These are phyloP conservation scores for Heliothis peltigera DNA, from an alignment of 2,888 invertebrate species.

Conservation along the genomic window DNA sequence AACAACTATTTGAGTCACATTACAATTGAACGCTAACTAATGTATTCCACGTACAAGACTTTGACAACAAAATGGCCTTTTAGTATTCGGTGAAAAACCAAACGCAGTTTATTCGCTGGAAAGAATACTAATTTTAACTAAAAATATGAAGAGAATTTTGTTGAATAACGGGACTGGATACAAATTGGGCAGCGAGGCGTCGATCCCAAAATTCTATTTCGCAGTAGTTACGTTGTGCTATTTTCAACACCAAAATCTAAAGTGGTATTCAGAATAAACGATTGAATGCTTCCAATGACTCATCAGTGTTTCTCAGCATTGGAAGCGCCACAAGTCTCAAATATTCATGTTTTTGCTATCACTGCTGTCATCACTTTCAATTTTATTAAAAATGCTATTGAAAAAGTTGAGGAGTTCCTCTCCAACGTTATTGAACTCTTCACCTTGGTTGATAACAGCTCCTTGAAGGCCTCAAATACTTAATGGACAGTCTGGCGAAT, in stretches of 20 bases:
- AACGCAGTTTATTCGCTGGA: constrained; percentile 40
- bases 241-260: constrained; percentile 36
- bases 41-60: constrained; percentile 62
- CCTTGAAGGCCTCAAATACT: constrained; percentile 34
- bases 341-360: neutral
- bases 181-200: neutral
- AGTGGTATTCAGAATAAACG: constrained; percentile 32
- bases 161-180: constrained; percentile 2
- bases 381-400: constrained; percentile 7
- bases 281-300: constrained; percentile 9
- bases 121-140: constrained; percentile 47
- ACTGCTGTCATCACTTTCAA: constrained; percentile 4
- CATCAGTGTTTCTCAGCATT: constrained; percentile 14
- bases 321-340: constrained; percentile 1
- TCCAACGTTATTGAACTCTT: constrained; percentile 26
- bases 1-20: constrained; percentile 47
- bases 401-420: constrained; percentile 1
- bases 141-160: constrained; percentile 33
- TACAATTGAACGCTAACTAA: constrained; percentile 51
- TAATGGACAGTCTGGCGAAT: constrained; percentile 47
- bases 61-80: constrained; percentile 64
- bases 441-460: constrained; percentile 24
- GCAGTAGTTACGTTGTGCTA: constrained; percentile 30
- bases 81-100: constrained; percentile 54
- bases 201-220: constrained; percentile 25